These are phyloP conservation scores for Intellagama lesueurii DNA, from an alignment of 2,797 vertebrate species.

Conservation along the genomic window DNA sequence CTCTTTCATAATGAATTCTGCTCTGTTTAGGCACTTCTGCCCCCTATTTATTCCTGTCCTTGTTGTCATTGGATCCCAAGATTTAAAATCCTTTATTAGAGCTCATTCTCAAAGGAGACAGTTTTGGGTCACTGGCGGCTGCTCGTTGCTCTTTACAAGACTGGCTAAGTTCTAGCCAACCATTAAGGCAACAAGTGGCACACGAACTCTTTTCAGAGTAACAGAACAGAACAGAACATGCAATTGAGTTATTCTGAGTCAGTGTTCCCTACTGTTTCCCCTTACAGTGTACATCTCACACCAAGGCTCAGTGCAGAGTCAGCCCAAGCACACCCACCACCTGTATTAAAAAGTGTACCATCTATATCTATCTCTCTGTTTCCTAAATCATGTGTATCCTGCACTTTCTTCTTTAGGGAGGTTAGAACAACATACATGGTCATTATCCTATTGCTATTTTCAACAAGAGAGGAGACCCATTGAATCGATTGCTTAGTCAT, in stretches of 20 bases:
- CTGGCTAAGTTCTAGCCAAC: neutral
- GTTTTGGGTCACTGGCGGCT: slow-evolving; percentile 22
- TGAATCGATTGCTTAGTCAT: no score
- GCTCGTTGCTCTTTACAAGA: slow-evolving; percentile 1
- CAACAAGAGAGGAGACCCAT: no score
- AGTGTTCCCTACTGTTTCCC: neutral
- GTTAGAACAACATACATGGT: no score
- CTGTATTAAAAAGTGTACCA: no score
- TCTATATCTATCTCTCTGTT: no score
- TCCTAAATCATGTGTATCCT: no score
- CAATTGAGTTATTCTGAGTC: neutral
- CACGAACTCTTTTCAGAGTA: slow-evolving; percentile 1
- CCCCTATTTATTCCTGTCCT: slow-evolving; percentile 71
- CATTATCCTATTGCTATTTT: no score
- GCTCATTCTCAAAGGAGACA: slow-evolving; percentile 56
- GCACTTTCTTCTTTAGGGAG: no score
- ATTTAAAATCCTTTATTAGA: slow-evolving; percentile 34
- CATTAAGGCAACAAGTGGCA: neutral
- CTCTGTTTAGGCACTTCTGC: slow-evolving; percentile 67
- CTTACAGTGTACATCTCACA: neutral
- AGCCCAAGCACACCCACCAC: no score
- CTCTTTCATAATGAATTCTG: slow-evolving; percentile 58
- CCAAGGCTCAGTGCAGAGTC: neutral
- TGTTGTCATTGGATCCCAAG: slow-evolving; percentile 54
- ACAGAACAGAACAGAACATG: neutral